Base-by-base conservation (phyloP, 2,797 vertebrate species). In the Sandelia bainsii region DNA sequence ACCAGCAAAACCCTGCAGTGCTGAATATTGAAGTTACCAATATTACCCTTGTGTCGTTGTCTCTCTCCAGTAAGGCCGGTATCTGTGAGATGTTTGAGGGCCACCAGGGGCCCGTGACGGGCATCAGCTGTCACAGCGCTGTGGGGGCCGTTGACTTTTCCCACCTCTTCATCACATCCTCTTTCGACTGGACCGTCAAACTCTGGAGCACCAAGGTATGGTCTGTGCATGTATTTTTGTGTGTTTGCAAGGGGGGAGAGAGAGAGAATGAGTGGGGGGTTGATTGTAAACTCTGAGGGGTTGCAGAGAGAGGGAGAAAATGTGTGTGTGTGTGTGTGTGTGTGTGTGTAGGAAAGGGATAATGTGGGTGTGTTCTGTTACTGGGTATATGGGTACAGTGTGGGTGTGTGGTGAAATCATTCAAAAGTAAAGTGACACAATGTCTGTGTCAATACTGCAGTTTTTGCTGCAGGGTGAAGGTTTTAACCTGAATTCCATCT, bases 121-220 rank as follows among this genome's bases (percentile, higher is more conserved):
- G 97, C 87, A 96, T 99, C 93, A 98, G 97, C 63, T 99, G 98
- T 84, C 98, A 99, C 91, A 95, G 96, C 86, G 98, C 97, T 0
- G 95, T 98, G 84, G 97, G 98, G 40, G 94, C 96, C 0, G 93
- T 99, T 0, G 98, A 99, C 90, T 99, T 99, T 75, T 98, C 98
- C 53, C 98, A 99, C 89, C 96, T 99, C 60, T 99, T 99, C 83
- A 95, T 98, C 87, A 97, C 98, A 1, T 99, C 98, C 1, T 99
- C 98, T 3, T 99, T 99, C 72, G 98, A 99, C 93, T 99, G 98
- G 98, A 99, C 98, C 19, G 95, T 99, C 87, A 99, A 99, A 87
- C 89, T 99, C 69, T 99, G 97, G 97, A 99, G 96, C 84, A 99
- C 98, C 67, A 99, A 99, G 97, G 98, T 99, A 92, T 3, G 8